These are phyloP conservation scores for Pagetopsis macropterus DNA, from an alignment of 2,797 vertebrate genomes.

Conservation along the genomic window DNA sequence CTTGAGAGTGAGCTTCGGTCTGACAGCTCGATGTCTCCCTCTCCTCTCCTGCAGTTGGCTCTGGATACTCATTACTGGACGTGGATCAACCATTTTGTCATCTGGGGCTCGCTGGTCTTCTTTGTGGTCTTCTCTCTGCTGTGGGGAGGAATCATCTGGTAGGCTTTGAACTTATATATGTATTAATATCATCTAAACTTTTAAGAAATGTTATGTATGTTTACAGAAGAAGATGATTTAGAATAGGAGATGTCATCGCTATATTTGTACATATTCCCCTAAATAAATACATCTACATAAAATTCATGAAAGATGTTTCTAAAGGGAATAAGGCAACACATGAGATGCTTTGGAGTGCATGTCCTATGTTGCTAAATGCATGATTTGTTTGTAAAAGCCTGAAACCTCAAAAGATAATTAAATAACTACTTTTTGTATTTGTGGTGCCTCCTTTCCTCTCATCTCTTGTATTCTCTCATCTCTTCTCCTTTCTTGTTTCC, in stretches of 20 bases:
- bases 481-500: too few relatives aligned
- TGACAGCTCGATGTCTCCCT: not conserved
- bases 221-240: not conserved
- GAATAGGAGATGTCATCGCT: too few relatives aligned
- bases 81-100: constrained; percentile 98
- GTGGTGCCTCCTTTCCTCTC: too few relatives aligned
- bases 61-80: constrained; percentile 99
- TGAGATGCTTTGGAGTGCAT: too few relatives aligned
- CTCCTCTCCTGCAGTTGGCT: constrained; percentile 83
- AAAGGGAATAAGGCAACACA: too few relatives aligned
- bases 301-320: too few relatives aligned
- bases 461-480: not conserved
- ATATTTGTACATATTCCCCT: too few relatives aligned
- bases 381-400: not conserved
- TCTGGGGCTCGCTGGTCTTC: constrained; percentile 97
- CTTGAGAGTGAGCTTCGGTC: not conserved
- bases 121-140: constrained; percentile 96
- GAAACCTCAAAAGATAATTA: not conserved
- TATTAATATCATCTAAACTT: not conserved
- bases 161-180: constrained; percentile 16
- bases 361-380: not conserved
- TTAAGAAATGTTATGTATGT: not conserved
- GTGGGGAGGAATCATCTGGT: constrained; percentile 98
- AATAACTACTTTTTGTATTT: too few relatives aligned
- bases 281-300: too few relatives aligned